These are phyloP conservation scores for Syndactyla subalaris DNA, from an alignment of 2,797 vertebrate species.

Conservation along the genomic window DNA sequence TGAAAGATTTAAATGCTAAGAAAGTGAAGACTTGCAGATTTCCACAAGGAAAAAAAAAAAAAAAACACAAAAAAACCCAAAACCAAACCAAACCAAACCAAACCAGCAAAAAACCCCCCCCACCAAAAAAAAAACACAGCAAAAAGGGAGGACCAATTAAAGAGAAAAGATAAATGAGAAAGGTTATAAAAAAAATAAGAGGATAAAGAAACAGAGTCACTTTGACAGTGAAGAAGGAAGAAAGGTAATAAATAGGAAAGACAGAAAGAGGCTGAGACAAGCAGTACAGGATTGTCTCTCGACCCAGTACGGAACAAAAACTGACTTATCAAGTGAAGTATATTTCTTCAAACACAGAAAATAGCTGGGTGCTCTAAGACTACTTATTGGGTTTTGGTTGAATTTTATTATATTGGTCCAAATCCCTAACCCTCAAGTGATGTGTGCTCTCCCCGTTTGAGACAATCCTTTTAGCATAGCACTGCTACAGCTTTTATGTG, in stretches of 20 bases:
- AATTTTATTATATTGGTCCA: neutral
- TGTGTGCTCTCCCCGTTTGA: neutral
- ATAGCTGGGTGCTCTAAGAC: neutral
- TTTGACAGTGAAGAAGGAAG: neutral
- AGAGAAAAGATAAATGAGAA: neutral
- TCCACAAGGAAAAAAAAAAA: neutral
- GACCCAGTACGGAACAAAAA: neutral
- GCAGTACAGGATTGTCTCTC: neutral
- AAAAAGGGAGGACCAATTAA: fast-evolving
- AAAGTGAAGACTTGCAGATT: neutral
- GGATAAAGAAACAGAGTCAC: neutral
- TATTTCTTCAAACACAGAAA: neutral
- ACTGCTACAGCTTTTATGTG: neutral
- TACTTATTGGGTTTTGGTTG: neutral
- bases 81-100: too few relatives aligned
- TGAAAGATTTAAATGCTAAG: neutral
- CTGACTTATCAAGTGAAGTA: neutral
- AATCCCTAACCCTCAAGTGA: neutral
- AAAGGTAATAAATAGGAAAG: neutral
- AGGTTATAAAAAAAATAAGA: neutral
- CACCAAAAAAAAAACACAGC: too few relatives aligned
- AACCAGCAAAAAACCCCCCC: neutral
- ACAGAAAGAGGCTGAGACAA: neutral
- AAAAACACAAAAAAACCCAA: too few relatives aligned
- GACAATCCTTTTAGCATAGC: neutral